A percentile compares a stretch with the other conserved stretches of the same genome.
Evolutionary conservation across 2,888 invertebrate genomes (phyloP).

Genomic region (Megaustenia siamemsis): DNA sequence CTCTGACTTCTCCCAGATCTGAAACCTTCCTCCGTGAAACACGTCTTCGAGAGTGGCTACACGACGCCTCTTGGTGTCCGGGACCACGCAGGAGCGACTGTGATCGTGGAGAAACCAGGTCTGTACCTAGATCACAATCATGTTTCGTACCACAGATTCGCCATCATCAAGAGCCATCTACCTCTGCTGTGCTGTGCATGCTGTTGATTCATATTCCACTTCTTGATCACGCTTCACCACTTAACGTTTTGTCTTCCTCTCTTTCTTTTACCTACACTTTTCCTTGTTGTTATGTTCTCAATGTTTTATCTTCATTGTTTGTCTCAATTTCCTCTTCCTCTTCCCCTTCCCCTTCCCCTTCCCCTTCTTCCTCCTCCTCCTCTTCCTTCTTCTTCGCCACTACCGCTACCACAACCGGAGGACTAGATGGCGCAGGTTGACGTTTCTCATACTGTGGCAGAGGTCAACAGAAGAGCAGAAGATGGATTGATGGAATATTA

Average conservation of each 20-base stretch:
- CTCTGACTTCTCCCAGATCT: constrained; percentile 21
- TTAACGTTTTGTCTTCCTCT: neutral
- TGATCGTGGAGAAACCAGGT: constrained; percentile 52
- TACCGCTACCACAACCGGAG: neutral
- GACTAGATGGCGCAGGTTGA: no score
- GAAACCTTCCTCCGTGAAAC: constrained; percentile 33
- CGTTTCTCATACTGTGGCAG: no score
- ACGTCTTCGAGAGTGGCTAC: constrained; percentile 53
- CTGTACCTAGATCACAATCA: no score
- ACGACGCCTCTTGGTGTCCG: constrained; percentile 43
- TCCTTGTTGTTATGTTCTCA: no score
- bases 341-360: neutral
- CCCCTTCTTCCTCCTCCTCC: neutral
- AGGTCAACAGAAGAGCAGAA: no score
- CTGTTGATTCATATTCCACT: neutral
- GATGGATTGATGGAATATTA: no score
- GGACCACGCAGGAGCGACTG: constrained; percentile 39
- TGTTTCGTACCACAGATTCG: no score
- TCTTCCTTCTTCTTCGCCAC: neutral
- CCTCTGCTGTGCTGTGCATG: no score
- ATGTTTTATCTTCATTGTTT: neutral
- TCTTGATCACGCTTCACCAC: neutral
- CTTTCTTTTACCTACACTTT: neutral
- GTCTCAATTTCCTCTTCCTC: neutral
- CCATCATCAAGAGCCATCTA: no score